Percentiles rank a stretch among this genome's conserved stretches.
These are phyloP conservation scores for Zapornia atra DNA, from an alignment of 2,113 vertebrate genomes.

Conservation along the genomic window DNA sequence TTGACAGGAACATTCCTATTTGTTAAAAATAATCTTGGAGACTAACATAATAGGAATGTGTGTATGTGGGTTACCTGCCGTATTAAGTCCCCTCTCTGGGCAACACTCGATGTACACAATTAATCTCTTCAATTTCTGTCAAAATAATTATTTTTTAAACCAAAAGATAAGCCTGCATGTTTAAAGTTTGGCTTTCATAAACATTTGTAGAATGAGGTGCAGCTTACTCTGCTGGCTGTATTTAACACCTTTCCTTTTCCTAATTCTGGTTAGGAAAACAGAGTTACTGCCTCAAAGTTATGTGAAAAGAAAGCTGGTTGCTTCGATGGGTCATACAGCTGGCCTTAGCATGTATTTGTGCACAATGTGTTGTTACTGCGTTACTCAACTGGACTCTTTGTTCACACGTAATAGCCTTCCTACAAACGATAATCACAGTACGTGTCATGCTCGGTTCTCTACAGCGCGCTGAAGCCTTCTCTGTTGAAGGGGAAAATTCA, in stretches of 20 bases:
- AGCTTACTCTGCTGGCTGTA: neutral
- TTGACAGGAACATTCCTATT: conserved; percentile 18
- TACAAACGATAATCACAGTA: neutral
- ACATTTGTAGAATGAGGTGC: neutral
- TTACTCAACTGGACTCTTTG: neutral
- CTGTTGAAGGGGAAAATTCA: neutral
- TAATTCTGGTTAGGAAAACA: neutral
- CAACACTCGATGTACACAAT: neutral
- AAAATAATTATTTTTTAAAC: neutral
- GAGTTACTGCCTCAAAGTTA: neutral
- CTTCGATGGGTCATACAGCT: neutral
- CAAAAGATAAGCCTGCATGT: neutral
- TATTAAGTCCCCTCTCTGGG: neutral
- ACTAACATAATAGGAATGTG: neutral
- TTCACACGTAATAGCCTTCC: neutral
- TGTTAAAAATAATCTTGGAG: conserved; percentile 4
- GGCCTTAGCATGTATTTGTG: neutral
- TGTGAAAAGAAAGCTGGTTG: neutral
- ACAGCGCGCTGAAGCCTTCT: neutral
- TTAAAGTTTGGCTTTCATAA: neutral
- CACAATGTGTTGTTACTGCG: neutral
- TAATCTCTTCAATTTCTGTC: neutral
- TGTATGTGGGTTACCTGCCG: neutral
- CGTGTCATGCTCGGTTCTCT: neutral
- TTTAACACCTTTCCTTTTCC: neutral